Evolutionary conservation across 2,888 invertebrate species (phyloP), one percentile per base, ranked within the genome.

Genomic region (Chrysolina haemoptera): DNA sequence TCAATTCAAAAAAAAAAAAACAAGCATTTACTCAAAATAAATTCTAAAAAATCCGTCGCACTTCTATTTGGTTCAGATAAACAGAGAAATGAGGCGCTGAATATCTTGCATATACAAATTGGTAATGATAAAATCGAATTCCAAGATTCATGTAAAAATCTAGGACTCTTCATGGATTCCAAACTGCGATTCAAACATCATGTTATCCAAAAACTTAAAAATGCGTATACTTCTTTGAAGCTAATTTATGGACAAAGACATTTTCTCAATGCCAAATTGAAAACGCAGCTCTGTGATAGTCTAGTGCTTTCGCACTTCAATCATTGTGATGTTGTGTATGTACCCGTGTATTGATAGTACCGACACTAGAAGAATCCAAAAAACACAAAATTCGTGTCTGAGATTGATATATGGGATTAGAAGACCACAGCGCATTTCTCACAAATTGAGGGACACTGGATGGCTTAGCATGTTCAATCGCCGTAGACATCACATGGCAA

Each of bases 351-450:
- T 27, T 27, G 27, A 27, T 27, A 27, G 27, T 27, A 27, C 27
- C 5, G 27, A 27, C 27, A 27, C 5, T 5, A 27, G 27, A 27
- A 27, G 59, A 20, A 59, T n/a, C n/a, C 53, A 53, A 20, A 53
- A 53, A n/a, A 14, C 53, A 9, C n/a, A 53, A 53, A 53, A 53
- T 16, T 53, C 53, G 20, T n/a, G 53, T 53, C n/a, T 53, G 16
- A 53, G 53, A 53, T n/a, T 12, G 5, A 53, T n/a, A 53, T 53
- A n/a, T n/a, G 53, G 53, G 59, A 62, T 27, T 35, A 62, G 62
- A 62, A 27, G 27, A 62, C 62, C 62, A 35, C 62, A 62, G 35
- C 35, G 62, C 40, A 62, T 62, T 35, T 62, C 62, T 2, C 62
- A 62, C 12, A 62, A 62, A 62, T 62, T 35, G 35, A 35, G 0